These are phyloP conservation scores for Morelia viridis DNA, from an alignment of 2,797 vertebrate species.

Conservation along the genomic window DNA sequence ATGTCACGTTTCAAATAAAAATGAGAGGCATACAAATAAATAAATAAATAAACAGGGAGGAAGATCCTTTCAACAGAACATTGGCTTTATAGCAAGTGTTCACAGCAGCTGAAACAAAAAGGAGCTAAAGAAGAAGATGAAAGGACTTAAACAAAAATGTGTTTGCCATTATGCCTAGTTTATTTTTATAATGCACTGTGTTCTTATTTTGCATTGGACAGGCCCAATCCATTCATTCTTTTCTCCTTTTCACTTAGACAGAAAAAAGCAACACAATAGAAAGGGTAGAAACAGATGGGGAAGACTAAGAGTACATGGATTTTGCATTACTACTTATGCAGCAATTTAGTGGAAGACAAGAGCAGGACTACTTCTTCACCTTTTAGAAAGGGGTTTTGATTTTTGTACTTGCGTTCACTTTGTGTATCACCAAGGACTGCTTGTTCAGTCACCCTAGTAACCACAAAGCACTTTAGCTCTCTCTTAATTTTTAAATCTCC, in stretches of 20 bases:
- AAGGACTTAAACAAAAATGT: constrained; percentile 64
- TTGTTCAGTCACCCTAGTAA: neutral
- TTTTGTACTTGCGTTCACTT: neutral
- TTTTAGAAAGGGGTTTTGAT: constrained; percentile 11
- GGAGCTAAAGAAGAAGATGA: constrained; percentile 48
- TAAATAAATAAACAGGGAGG: constrained; percentile 11
- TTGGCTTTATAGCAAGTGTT: constrained; percentile 59
- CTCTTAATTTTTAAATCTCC: neutral
- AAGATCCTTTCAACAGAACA: constrained; percentile 48
- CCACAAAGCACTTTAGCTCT: neutral
- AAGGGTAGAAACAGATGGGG: constrained; percentile 49
- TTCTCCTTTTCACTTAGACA: constrained; percentile 51
- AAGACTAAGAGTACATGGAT: neutral
- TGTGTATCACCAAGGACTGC: neutral
- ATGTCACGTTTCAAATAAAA: constrained; percentile 74
- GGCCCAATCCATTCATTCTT: constrained; percentile 43
- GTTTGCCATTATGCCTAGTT: constrained; percentile 50
- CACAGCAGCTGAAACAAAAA: constrained; percentile 61
- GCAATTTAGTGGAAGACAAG: constrained; percentile 1
- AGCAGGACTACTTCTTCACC: constrained; percentile 8
- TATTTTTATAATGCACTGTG: constrained; percentile 4
- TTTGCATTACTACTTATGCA: constrained; percentile 43
- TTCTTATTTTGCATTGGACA: constrained; percentile 48
- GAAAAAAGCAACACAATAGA: constrained; percentile 36
- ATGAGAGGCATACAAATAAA: constrained; percentile 57